Conservation (phyloP, 2,888 invertebrate species). For the Caenorhabditis sp. region DNA sequence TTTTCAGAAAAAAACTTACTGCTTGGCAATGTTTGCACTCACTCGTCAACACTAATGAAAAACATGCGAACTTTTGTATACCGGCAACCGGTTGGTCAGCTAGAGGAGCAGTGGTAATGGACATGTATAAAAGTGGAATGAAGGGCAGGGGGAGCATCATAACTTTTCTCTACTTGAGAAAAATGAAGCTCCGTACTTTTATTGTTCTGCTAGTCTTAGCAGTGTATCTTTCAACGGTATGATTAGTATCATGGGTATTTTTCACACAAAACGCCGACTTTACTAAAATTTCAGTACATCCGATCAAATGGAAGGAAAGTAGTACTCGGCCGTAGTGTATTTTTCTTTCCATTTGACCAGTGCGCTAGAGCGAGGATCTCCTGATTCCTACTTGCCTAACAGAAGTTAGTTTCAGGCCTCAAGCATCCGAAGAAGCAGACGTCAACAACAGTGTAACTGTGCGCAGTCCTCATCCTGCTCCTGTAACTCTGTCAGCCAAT, state of each 20-base stretch:
- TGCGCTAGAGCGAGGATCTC: too few relatives aligned
- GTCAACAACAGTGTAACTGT: slow-evolving; percentile 55
- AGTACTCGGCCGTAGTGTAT: too few relatives aligned
- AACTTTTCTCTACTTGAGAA: too few relatives aligned
- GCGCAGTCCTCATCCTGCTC: slow-evolving; percentile 30
- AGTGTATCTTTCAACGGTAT: slow-evolving; percentile 15
- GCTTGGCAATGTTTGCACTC: slow-evolving; percentile 37
- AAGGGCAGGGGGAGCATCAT: background rate
- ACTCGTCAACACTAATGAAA: slow-evolving; percentile 26
- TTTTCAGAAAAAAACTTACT: slow-evolving; percentile 13
- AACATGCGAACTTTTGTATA: slow-evolving; percentile 30
- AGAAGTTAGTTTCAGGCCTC: slow-evolving; percentile 1
- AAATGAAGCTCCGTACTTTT: slow-evolving; percentile 14
- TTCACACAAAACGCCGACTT: too few relatives aligned
- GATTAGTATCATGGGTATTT: too few relatives aligned
- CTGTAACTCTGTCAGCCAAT: slow-evolving; percentile 41
- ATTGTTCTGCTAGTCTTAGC: background rate
- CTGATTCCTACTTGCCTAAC: too few relatives aligned
- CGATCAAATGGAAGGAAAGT: too few relatives aligned
- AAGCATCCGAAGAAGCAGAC: slow-evolving; percentile 35
- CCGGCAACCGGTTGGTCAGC: slow-evolving; percentile 40
- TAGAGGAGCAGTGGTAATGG: background rate
- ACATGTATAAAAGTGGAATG: background rate
- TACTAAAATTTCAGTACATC: too few relatives aligned
- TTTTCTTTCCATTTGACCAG: too few relatives aligned